Evolutionary conservation across 2,888 invertebrate genomes (phyloP), one percentile per base, ranked within the genome.

Genomic region (Hedychridium roseum): DNA sequence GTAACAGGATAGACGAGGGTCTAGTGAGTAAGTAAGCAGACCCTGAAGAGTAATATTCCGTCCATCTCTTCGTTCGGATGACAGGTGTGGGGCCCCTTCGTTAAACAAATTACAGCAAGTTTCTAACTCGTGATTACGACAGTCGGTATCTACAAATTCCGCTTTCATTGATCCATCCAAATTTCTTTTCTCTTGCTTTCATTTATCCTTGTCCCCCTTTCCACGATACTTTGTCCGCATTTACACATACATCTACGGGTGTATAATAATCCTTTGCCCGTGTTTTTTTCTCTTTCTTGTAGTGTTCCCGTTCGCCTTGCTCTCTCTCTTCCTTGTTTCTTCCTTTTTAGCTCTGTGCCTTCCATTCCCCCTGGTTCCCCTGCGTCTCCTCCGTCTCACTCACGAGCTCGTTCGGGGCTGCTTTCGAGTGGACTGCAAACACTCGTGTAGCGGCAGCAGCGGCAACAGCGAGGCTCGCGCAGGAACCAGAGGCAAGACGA

Each of bases 371-470:
- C n/a, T n/a, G n/a, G n/a, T n/a, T 42, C 61, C 62, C 18, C 27
- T 17, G 15, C 35, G 5, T 21, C 23, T 23, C 21, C 12, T 28
- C 45, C 38, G 38, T 35, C 28, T 18, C 50, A 37, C 44, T 38
- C 60, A 57, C 47, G 53, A 57, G 67, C 70, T 74, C 73, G 72
- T 70, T 72, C 73, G 70, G 71, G 71, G 71, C 76, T 72, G 68
- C 69, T 76, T 74, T 78, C 70, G 71, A 78, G 78, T 78, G 78
- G 73, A 75, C 74, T 75, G 78, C 76, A 78, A 78, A 78, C 78
- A 78, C 78, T 78, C 72, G 67, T 64, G 54, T 43, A 61, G 57
- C 57, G 51, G 62, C 56, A 51, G 57, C 51, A 60, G 60, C 43
- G 41, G 54, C 58, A 56, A 57, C 55, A 54, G 56, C 58, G 50